A percentile compares a stretch with the other conserved stretches of the same genome.
Conservation (phyloP, 2,113 vertebrate species). For the Zingel zingel region DNA sequence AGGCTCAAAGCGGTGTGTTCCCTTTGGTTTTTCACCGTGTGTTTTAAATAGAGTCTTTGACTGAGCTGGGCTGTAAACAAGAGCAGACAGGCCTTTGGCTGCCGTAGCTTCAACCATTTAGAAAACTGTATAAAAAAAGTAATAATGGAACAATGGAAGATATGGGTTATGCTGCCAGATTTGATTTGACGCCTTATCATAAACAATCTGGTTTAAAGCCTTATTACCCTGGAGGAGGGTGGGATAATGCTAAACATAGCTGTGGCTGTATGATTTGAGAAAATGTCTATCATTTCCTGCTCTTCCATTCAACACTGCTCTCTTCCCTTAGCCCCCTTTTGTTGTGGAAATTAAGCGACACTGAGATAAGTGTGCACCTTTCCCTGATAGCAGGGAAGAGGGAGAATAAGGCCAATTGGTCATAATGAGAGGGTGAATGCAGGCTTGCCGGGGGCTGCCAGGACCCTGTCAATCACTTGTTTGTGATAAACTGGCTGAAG, state of each 20-base stretch:
- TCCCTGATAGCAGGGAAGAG: conserved; percentile 80
- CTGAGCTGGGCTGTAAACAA: conserved; percentile 72
- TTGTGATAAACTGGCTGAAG: conserved; percentile 74
- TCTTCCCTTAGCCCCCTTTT: conserved; percentile 56
- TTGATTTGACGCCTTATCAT: conserved; percentile 68
- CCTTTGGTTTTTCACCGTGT: conserved; percentile 73
- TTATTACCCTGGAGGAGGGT: conserved; percentile 49
- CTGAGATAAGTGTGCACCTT: conserved; percentile 86
- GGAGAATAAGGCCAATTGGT: conserved; percentile 88
- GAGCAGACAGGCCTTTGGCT: conserved; percentile 74
- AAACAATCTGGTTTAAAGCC: conserved; percentile 61
- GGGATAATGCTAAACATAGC: conserved; percentile 61
- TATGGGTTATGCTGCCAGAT: conserved; percentile 46
- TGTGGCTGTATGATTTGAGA: conserved; percentile 56
- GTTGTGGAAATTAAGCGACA: conserved; percentile 76
- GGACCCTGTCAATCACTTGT: conserved; percentile 88
- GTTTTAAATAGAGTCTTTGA: conserved; percentile 82
- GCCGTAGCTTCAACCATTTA: conserved; percentile 22
- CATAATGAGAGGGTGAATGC: conserved; percentile 84
- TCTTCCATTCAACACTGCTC: conserved; percentile 49
- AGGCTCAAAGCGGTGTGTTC: conserved; percentile 60
- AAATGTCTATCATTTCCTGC: conserved; percentile 61
- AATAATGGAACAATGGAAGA: conserved; percentile 39
- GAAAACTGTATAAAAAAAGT: conserved; percentile 27
- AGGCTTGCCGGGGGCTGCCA: conserved; percentile 77